Evolutionary conservation across 2,113 vertebrate genomes (phyloP).

Genomic region (Oryzias woworae): DNA sequence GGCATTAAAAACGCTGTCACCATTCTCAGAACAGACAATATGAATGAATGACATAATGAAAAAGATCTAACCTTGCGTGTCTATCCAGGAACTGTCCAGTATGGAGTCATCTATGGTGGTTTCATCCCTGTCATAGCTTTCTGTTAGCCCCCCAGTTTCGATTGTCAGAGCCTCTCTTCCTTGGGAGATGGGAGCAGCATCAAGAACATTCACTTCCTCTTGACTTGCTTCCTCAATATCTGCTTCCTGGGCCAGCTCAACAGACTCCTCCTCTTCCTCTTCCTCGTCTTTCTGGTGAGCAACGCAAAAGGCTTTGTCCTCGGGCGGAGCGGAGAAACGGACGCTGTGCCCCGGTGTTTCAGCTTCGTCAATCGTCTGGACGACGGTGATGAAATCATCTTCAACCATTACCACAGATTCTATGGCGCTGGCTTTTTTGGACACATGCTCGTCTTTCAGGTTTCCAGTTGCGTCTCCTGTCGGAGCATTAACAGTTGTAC

Average conservation of each 20-base stretch:
- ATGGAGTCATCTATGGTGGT: slow-evolving; percentile 98
- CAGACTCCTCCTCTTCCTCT: slow-evolving; percentile 71
- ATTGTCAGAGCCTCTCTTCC: slow-evolving; percentile 69
- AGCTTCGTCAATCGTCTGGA: slow-evolving; percentile 93
- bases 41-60: neutral
- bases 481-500: neutral
- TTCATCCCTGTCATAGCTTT: slow-evolving; percentile 94
- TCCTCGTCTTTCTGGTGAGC: slow-evolving; percentile 62
- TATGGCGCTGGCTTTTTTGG: slow-evolving; percentile 75
- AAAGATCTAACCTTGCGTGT: slow-evolving; percentile 90
- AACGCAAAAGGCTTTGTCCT: slow-evolving; percentile 67
- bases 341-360: slow-evolving; percentile 90
- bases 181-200: slow-evolving; percentile 80
- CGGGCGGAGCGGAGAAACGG: slow-evolving; percentile 86
- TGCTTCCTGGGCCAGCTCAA: slow-evolving; percentile 79
- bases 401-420: slow-evolving; percentile 97
- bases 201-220: slow-evolving; percentile 77
- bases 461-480: slow-evolving; percentile 4
- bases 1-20: neutral
- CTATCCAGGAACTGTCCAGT: slow-evolving; percentile 98
- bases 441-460: slow-evolving; percentile 16
- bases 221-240: slow-evolving; percentile 77
- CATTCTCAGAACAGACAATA: neutral
- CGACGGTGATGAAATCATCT: slow-evolving; percentile 96
- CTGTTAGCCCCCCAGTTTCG: slow-evolving; percentile 85